These are phyloP conservation scores for Haemorhous mexicanus DNA, from an alignment of 2,113 vertebrate species.

Conservation along the genomic window DNA sequence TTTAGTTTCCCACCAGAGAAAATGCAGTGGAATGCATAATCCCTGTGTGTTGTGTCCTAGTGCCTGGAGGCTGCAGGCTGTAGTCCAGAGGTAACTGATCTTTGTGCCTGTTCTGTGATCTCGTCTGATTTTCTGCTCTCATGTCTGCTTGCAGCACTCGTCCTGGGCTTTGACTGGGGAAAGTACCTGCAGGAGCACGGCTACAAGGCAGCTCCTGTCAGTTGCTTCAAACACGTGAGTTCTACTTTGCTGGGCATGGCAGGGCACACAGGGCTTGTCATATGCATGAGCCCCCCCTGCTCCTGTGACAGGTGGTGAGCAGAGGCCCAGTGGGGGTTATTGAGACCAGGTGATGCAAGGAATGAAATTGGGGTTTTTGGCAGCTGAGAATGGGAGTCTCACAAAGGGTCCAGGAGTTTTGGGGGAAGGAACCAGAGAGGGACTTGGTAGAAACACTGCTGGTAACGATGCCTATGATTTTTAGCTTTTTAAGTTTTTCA, in stretches of 20 bases:
- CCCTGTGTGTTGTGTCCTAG: background rate
- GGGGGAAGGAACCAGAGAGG: background rate
- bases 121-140: background rate
- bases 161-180: conserved; percentile 89
- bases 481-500: background rate
- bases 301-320: background rate
- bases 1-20: background rate
- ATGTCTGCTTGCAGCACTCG: conserved; percentile 47
- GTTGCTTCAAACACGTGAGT: conserved; percentile 95
- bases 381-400: background rate
- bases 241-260: background rate
- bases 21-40: background rate
- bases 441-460: background rate
- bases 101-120: background rate
- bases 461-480: background rate
- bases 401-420: background rate
- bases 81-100: background rate
- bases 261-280: fast-evolving
- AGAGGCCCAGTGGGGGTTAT: background rate
- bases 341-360: background rate
- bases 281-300: background rate
- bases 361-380: background rate
- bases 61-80: background rate
- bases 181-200: conserved; percentile 84
- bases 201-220: conserved; percentile 85